Evolutionary conservation across 2,797 vertebrate genomes (phyloP).

Genomic region (Caiman crocodilus): DNA sequence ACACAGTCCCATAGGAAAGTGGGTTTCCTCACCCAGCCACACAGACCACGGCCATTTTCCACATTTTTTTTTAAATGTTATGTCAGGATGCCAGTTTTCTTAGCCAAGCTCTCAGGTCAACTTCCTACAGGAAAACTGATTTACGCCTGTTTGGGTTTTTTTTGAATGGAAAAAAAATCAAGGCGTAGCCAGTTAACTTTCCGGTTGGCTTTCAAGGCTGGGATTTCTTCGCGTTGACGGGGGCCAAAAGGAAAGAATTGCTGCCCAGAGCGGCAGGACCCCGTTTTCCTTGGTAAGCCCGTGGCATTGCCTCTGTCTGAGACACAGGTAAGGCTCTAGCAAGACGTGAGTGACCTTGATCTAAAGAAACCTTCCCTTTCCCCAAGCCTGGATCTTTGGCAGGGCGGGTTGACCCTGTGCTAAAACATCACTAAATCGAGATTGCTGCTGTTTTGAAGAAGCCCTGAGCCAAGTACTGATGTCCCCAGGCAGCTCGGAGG

Average conservation of each 20-base stretch:
- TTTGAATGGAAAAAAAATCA: slow-evolving; percentile 56
- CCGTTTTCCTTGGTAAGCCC: neutral
- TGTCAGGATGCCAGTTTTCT: neutral
- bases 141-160: slow-evolving; percentile 45
- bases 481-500: neutral
- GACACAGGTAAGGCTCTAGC: neutral
- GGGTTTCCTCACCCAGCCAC: neutral
- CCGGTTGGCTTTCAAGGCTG: too few species aligned
- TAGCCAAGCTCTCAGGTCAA: slow-evolving; percentile 53
- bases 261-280: neutral
- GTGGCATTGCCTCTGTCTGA: neutral
- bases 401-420: neutral
- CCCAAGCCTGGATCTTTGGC: neutral
- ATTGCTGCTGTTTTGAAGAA: neutral
- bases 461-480: neutral
- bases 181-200: neutral
- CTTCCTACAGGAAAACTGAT: slow-evolving; percentile 50
- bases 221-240: neutral
- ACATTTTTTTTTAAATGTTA: neutral
- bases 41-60: neutral
- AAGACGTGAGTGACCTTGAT: too few species aligned
- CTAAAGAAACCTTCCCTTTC: neutral
- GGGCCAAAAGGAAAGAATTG: neutral
- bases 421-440: neutral
- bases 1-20: neutral